A percentile compares a stretch with the other conserved stretches of the same genome.
Evolutionary conservation across 35 echinoderm and acorn worm genomes (phyloP).

Genomic region (Stichopus chloronotus): DNA sequence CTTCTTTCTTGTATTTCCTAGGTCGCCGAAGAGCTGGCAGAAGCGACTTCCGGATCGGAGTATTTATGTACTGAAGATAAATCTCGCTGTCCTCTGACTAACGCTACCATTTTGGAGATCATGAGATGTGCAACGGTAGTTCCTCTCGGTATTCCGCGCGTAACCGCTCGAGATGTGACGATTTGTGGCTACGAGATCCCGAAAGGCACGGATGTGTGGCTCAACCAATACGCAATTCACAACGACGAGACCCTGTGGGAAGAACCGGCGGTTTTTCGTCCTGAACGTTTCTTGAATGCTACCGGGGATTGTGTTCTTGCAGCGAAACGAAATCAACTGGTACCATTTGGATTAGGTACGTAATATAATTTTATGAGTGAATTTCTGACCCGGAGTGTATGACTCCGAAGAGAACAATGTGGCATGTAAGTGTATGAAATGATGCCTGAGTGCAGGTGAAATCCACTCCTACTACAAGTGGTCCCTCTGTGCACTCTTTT

Average conservation of each 20-base stretch:
- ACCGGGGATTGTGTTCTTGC: conserved; percentile 10
- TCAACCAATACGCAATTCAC: conserved; percentile 75
- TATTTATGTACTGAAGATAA: neutral
- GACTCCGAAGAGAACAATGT: neutral
- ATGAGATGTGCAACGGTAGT: conserved; percentile 39
- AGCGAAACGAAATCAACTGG: conserved; percentile 53
- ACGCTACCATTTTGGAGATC: conserved; percentile 73
- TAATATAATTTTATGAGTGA: neutral
- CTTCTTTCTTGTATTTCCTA: neutral
- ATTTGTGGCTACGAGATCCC: conserved; percentile 78
- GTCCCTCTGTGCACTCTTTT: too few relatives aligned
- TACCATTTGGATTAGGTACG: conserved; percentile 77
- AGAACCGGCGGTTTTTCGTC: conserved; percentile 56
- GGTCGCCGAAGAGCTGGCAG: neutral
- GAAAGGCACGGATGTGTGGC: conserved; percentile 71
- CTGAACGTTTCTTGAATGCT: conserved; percentile 63
- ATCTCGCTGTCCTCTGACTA: neutral
- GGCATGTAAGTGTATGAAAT: neutral
- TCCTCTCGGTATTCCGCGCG: conserved; percentile 69
- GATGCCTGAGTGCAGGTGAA: too few relatives aligned
- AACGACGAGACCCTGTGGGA: conserved; percentile 66
- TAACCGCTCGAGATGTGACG: conserved; percentile 40
- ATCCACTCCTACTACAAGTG: too few relatives aligned
- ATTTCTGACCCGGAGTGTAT: neutral
- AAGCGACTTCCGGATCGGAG: neutral